Percentiles rank a stretch among this genome's conserved stretches.
These are phyloP conservation scores for Crotophaga sulcirostris DNA, from an alignment of 2,113 vertebrate species.

Conservation along the genomic window DNA sequence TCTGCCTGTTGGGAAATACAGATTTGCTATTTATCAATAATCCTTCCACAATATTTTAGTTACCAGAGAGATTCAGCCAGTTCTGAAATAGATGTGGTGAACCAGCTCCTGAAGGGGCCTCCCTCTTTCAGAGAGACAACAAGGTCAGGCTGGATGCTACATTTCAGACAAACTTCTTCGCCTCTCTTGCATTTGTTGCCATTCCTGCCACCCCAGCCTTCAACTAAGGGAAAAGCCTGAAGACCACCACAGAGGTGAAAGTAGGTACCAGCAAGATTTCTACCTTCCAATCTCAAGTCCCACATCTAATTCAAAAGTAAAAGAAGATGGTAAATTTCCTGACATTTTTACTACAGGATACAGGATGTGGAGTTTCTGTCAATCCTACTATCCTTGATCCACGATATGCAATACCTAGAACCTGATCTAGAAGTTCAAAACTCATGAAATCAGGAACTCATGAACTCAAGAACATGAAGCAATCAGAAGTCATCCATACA, in stretches of 20 bases:
- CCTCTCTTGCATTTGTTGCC: not conserved
- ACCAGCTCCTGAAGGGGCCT: not conserved
- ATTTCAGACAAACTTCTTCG: not conserved
- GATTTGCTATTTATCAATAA: not conserved
- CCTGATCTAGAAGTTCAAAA: not conserved
- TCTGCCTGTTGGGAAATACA: not conserved
- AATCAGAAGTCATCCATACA: not conserved
- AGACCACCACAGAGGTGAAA: not conserved
- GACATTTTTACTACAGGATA: not conserved
- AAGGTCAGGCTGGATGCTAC: not conserved
- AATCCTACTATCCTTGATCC: not conserved
- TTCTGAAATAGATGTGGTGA: not conserved
- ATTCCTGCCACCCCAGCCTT: not conserved
- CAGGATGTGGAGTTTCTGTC: not conserved
- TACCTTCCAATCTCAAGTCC: not conserved
- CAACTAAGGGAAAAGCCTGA: not conserved
- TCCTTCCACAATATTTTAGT: not conserved
- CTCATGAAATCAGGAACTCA: not conserved
- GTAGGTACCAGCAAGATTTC: not conserved
- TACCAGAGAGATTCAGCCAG: not conserved
- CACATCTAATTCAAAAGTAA: not conserved
- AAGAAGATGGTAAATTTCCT: not conserved
- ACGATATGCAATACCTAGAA: not conserved
- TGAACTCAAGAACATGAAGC: not conserved
- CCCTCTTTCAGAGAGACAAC: not conserved